Evolutionary conservation across 1,140 invertebrate genomes (phyloP).

Genomic region (Parapsyche elsis): DNA sequence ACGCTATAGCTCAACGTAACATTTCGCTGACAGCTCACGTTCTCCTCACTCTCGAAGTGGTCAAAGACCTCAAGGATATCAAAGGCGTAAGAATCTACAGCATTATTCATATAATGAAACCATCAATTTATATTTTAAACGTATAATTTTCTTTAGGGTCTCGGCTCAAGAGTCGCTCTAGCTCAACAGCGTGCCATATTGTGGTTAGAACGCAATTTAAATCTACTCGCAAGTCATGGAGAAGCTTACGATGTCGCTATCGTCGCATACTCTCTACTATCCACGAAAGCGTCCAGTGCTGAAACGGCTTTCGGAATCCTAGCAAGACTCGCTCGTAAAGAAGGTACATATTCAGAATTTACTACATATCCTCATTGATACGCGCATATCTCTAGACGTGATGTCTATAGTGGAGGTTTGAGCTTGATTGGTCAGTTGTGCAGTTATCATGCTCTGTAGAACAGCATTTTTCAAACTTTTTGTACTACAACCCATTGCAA

Average conservation of each 20-base stretch:
- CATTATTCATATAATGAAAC: constrained; percentile 33
- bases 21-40: constrained; percentile 91
- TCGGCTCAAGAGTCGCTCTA: constrained; percentile 77
- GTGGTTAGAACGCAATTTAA: constrained; percentile 88
- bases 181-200: constrained; percentile 77
- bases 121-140: neutral
- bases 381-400: too few species aligned
- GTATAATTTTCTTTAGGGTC: constrained; percentile 63
- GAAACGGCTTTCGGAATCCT: constrained; percentile 86
- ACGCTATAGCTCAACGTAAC: constrained; percentile 74
- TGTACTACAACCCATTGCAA: too few species aligned
- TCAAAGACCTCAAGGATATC: constrained; percentile 87
- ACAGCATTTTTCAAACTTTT: too few species aligned
- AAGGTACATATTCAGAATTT: too few species aligned
- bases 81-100: constrained; percentile 65
- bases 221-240: constrained; percentile 75
- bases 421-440: too few species aligned
- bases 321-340: constrained; percentile 71
- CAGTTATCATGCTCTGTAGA: too few species aligned
- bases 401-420: too few species aligned
- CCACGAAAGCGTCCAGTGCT: constrained; percentile 80
- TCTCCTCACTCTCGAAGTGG: constrained; percentile 82
- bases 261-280: constrained; percentile 86
- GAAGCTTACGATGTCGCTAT: constrained; percentile 88
- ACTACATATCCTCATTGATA: too few species aligned